Percentiles rank a stretch among this genome's conserved stretches.
These are phyloP conservation scores for Halocynthia roretzi DNA, from an alignment of 23 tunicate species.

Conservation along the genomic window DNA sequence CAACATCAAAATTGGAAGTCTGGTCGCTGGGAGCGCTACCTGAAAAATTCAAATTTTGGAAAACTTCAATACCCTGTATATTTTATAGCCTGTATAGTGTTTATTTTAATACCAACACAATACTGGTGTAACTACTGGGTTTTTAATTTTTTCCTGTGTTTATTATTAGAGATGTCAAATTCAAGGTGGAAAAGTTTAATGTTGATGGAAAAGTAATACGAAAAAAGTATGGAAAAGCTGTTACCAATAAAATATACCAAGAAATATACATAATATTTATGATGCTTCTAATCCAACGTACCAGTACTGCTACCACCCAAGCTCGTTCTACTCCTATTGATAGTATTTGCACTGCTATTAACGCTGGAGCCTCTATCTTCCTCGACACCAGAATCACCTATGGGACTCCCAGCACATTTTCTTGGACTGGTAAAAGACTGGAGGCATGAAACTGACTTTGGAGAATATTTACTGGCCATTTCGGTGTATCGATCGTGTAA, in stretches of 20 bases:
- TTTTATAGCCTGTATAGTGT: no score
- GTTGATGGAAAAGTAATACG: neutral
- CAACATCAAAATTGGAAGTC: no score
- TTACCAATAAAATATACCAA: no score
- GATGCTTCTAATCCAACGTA: neutral
- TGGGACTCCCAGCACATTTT: conserved; percentile 11
- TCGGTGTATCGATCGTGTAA: neutral
- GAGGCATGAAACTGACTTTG: neutral
- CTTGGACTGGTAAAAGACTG: conserved; percentile 1
- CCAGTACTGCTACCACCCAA: conserved; percentile 6
- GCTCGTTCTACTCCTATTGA: conserved; percentile 11
- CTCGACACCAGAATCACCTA: conserved; percentile 17
- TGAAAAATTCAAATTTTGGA: no score
- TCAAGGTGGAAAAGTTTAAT: neutral
- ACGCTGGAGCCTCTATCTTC: conserved; percentile 11
- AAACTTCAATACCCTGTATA: no score
- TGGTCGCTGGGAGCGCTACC: no score
- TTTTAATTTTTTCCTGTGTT: no score
- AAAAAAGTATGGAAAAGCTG: no score
- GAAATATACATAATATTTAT: neutral
- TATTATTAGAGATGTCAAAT: neutral
- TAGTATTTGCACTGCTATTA: neutral
- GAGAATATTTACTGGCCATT: neutral
- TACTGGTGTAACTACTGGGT: neutral
- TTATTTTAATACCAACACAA: no score